phyloP scores from a whole-genome alignment of 2,113 vertebrate genomes.

The Pontoporia blainvillei region DNA sequence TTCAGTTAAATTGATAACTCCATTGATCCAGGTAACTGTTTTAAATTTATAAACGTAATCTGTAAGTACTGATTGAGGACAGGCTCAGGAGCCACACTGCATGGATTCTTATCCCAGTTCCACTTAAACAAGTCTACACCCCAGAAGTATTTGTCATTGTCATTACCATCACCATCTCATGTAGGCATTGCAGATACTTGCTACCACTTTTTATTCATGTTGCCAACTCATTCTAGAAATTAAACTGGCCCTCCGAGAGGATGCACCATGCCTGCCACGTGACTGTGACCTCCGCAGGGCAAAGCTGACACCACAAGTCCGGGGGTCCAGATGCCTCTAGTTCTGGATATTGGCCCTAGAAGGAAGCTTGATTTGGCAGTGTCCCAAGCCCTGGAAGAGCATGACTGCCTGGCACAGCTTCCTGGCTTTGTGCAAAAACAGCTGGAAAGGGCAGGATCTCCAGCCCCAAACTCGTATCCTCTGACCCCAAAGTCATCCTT shows the following conservation, averaged over 20 bases:
- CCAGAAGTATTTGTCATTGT: background rate
- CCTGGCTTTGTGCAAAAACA: background rate
- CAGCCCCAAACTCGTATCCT: background rate
- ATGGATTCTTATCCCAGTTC: background rate
- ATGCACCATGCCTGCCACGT: background rate
- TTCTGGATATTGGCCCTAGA: background rate
- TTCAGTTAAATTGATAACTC: background rate
- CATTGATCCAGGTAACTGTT: background rate
- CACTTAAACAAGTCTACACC: no score
- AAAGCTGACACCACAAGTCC: background rate
- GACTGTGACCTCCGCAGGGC: background rate
- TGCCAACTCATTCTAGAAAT: background rate
- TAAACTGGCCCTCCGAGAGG: background rate
- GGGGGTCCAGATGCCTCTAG: background rate
- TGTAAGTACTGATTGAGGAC: background rate
- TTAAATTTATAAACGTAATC: background rate
- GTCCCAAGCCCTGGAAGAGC: background rate
- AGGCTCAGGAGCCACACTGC: background rate
- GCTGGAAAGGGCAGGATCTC: background rate
- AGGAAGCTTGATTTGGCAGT: background rate
- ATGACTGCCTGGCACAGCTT: background rate
- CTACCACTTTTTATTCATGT: background rate
- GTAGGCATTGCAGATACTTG: background rate
- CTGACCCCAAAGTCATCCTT: background rate
- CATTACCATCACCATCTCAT: background rate